These are phyloP conservation scores for Argyrosomus regius DNA, from an alignment of 2,797 vertebrate species.

Conservation along the genomic window DNA sequence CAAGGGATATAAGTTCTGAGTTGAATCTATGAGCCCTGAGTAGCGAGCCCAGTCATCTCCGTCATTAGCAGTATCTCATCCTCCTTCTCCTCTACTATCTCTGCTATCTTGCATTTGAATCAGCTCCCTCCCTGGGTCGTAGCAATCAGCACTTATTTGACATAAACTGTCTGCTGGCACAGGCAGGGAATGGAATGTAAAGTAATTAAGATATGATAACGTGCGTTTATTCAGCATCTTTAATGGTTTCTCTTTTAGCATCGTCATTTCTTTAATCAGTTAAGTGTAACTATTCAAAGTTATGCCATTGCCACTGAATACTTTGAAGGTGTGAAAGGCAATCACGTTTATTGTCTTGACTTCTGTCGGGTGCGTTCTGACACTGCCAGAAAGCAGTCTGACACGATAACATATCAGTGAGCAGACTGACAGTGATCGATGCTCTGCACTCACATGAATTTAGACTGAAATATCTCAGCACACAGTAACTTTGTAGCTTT, in stretches of 20 bases:
- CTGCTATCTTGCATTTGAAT: conserved; percentile 35
- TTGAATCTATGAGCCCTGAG: conserved; percentile 63
- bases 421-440: not conserved
- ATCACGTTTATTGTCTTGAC: not conserved
- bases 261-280: not conserved
- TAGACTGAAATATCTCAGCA: not conserved
- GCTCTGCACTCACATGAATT: not conserved
- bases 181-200: conserved; percentile 17
- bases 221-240: not conserved
- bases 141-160: conserved; percentile 57
- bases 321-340: not conserved
- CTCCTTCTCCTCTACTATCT: conserved; percentile 18
- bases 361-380: not conserved
- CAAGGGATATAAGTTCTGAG: conserved; percentile 25
- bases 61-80: conserved; percentile 37
- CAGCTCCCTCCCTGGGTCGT: conserved; percentile 18
- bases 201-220: conserved; percentile 25
- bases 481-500: too few relatives aligned
- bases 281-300: not conserved
- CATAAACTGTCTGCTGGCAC: conserved; percentile 53
- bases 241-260: not conserved
- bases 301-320: not conserved
- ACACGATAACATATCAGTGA: not conserved
- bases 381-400: not conserved
- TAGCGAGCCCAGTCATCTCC: conserved; percentile 49